These are phyloP conservation scores for Dipus sagitta DNA, from an alignment of 2,797 vertebrate species.

Conservation along the genomic window DNA sequence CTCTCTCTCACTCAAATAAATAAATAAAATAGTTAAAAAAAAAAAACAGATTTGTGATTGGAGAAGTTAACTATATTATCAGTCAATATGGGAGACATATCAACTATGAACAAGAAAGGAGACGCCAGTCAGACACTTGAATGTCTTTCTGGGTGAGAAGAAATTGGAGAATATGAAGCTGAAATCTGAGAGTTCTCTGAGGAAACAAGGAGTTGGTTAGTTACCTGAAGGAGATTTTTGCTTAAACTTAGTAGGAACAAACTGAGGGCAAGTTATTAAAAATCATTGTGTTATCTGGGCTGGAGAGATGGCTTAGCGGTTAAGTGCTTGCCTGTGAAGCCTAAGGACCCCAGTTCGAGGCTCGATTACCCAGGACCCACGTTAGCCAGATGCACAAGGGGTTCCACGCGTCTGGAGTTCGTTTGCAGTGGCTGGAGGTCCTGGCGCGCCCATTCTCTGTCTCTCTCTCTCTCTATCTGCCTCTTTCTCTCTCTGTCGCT, in stretches of 20 bases:
- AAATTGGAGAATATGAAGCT: not conserved
- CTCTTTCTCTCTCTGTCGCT: too few species aligned
- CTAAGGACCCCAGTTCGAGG: too few species aligned
- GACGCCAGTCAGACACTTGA: not conserved
- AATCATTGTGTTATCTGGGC: not conserved
- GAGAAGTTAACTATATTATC: not conserved
- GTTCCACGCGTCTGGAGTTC: too few species aligned
- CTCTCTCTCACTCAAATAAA: too few species aligned
- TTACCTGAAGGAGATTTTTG: not conserved
- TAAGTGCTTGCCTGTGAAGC: too few species aligned
- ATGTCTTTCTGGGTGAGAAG: not conserved
- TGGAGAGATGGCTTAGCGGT: too few species aligned
- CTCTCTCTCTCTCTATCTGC: too few species aligned
- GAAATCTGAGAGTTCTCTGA: slow-evolving; percentile 14
- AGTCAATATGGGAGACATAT: not conserved
- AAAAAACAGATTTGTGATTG: not conserved
- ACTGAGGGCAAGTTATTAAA: slow-evolving; percentile 1
- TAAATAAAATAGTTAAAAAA: not conserved
- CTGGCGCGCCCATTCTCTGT: too few species aligned
- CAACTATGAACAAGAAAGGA: slow-evolving; percentile 3
- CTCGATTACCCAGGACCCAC: too few species aligned
- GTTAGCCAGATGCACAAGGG: too few species aligned
- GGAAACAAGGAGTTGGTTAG: slow-evolving; percentile 38
- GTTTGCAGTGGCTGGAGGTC: too few species aligned
- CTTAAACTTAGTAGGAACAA: slow-evolving; percentile 51